These are phyloP conservation scores for Alectoris magna DNA, from an alignment of 2,797 vertebrate genomes.

Conservation along the genomic window DNA sequence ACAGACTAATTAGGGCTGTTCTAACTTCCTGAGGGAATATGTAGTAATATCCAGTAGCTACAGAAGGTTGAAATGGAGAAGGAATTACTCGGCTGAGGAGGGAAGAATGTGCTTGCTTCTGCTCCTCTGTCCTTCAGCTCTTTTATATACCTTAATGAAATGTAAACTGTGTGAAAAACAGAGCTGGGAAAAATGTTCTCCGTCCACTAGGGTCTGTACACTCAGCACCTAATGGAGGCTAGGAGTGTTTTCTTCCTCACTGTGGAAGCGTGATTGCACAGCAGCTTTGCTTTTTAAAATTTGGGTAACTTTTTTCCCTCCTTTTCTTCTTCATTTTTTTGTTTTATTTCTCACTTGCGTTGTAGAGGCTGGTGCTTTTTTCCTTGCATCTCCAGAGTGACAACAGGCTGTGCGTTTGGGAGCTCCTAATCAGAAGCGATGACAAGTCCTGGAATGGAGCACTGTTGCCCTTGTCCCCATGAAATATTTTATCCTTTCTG, in stretches of 20 bases:
- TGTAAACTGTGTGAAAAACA: not conserved
- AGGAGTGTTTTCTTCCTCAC: not conserved
- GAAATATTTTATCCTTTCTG: slow-evolving; percentile 27
- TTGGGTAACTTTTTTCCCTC: not conserved
- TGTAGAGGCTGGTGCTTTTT: not conserved
- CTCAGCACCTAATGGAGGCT: not conserved
- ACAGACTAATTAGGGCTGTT: slow-evolving; percentile 16
- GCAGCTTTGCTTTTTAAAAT: not conserved
- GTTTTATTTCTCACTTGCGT: not conserved
- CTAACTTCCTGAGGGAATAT: slow-evolving; percentile 32
- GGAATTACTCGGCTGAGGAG: not conserved
- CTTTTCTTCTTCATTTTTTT: not conserved
- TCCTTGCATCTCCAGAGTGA: not conserved
- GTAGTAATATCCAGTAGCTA: not conserved
- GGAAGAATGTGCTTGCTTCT: slow-evolving; percentile 13
- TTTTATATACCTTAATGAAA: not conserved
- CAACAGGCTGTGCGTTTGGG: not conserved
- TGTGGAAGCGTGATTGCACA: not conserved
- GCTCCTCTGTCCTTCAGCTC: not conserved
- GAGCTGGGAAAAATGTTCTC: not conserved
- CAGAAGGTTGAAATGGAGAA: not conserved
- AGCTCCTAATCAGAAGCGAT: not conserved
- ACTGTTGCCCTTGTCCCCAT: slow-evolving; percentile 12
- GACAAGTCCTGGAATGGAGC: slow-evolving; percentile 1
- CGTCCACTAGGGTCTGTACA: not conserved